Evolutionary conservation across 2,113 vertebrate genomes (phyloP).

Genomic region (Peromyscus polionotus): DNA sequence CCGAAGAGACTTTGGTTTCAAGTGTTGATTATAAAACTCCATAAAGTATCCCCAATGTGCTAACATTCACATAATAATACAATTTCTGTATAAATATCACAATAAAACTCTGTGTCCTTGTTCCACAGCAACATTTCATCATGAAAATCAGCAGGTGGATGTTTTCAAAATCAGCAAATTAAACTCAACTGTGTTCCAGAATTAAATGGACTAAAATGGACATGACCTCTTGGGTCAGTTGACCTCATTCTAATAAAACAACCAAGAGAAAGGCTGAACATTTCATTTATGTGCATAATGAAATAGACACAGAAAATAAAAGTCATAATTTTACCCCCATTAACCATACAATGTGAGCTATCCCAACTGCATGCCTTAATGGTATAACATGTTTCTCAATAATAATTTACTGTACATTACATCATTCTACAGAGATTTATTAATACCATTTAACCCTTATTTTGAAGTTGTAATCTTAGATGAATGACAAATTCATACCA

Average conservation of each 20-base stretch:
- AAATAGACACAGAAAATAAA: slow-evolving; percentile 42
- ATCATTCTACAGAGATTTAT: background rate
- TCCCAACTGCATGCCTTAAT: slow-evolving; percentile 40
- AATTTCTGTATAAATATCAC: slow-evolving; percentile 73
- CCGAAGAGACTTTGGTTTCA: slow-evolving; percentile 43
- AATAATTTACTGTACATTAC: slow-evolving; percentile 12
- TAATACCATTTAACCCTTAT: background rate
- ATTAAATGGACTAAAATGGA: slow-evolving; percentile 88
- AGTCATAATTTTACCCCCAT: slow-evolving; percentile 91
- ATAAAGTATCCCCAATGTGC: slow-evolving; percentile 30
- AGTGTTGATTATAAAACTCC: slow-evolving; percentile 48
- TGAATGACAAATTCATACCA: background rate
- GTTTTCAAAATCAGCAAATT: slow-evolving; percentile 86
- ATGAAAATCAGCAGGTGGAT: slow-evolving; percentile 43
- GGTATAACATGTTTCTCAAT: slow-evolving; percentile 32
- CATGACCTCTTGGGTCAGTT: slow-evolving; percentile 85
- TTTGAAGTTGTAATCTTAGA: slow-evolving; percentile 19
- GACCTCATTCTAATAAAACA: slow-evolving; percentile 86
- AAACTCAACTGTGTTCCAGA: slow-evolving; percentile 86
- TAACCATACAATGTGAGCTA: slow-evolving; percentile 89
- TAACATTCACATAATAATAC: slow-evolving; percentile 53
- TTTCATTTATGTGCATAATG: slow-evolving; percentile 89
- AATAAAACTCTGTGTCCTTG: slow-evolving; percentile 65
- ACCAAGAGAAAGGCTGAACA: slow-evolving; percentile 86
- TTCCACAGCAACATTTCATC: slow-evolving; percentile 66